Conservation (phyloP, 2,113 vertebrate genomes). For the Pipra filicauda region DNA sequence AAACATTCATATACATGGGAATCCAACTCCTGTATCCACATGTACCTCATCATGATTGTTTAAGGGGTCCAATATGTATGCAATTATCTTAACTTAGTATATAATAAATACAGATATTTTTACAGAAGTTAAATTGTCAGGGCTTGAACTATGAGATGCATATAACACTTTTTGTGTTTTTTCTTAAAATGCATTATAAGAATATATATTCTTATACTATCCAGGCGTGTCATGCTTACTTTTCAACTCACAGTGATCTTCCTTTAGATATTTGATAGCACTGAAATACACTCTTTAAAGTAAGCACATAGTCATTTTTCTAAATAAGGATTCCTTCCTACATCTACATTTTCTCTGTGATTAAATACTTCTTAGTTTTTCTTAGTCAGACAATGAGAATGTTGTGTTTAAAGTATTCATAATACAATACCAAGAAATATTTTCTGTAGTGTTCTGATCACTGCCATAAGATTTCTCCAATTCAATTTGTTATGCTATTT, state of each 20-base stretch:
- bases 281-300: background rate
- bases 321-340: background rate
- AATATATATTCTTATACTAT: background rate
- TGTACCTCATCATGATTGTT: background rate
- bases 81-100: background rate
- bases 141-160: background rate
- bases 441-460: background rate
- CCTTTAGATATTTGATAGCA: background rate
- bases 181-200: background rate
- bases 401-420: background rate
- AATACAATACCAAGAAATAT: background rate
- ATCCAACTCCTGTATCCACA: background rate
- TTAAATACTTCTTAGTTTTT: background rate
- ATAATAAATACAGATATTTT: background rate
- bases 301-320: background rate
- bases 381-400: background rate
- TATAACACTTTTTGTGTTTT: background rate
- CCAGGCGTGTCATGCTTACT: background rate
- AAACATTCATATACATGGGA: background rate
- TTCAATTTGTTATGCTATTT: background rate
- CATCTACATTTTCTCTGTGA: background rate
- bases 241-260: background rate
- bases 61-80: background rate
- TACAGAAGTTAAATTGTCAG: slow-evolving; percentile 19
- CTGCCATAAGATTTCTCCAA: background rate